A percentile compares a stretch with the other conserved stretches of the same genome.
Conservation (phyloP, 2,797 vertebrate genomes). For the Anguilla pacifica region DNA sequence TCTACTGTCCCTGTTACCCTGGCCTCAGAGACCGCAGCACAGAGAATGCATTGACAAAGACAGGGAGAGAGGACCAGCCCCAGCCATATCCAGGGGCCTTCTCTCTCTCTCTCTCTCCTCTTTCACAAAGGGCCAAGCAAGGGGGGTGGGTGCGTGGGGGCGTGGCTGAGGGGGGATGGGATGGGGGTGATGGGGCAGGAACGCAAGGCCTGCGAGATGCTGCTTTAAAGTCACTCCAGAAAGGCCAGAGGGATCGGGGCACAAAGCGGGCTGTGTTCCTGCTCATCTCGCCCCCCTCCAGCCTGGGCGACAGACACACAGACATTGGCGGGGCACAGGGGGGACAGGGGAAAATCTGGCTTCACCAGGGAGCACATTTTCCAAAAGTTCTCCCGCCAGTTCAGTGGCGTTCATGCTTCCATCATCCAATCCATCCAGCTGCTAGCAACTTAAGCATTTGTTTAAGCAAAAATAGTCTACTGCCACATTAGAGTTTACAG, state of each 20-base stretch:
- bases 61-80: neutral
- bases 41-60: constrained; percentile 18
- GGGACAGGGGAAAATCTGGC: neutral
- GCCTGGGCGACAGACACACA: neutral
- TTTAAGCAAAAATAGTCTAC: neutral
- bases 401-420: neutral
- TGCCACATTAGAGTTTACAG: neutral
- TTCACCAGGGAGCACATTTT: neutral
- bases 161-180: neutral
- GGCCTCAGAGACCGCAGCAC: constrained; percentile 7
- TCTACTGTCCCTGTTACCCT: constrained; percentile 19
- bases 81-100: neutral
- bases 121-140: neutral
- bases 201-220: neutral
- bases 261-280: neutral
- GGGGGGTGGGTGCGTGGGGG: neutral
- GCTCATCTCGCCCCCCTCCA: neutral
- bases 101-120: neutral
- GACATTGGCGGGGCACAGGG: neutral
- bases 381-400: neutral
- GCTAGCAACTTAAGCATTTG: too few relatives aligned
- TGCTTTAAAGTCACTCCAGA: constrained; percentile 22
- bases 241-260: neutral
- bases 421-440: neutral
- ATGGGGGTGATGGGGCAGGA: neutral